Percentiles rank a stretch among this genome's conserved stretches.
Conservation (phyloP, 2,113 vertebrate genomes). For the Halichoeres trimaculatus region DNA sequence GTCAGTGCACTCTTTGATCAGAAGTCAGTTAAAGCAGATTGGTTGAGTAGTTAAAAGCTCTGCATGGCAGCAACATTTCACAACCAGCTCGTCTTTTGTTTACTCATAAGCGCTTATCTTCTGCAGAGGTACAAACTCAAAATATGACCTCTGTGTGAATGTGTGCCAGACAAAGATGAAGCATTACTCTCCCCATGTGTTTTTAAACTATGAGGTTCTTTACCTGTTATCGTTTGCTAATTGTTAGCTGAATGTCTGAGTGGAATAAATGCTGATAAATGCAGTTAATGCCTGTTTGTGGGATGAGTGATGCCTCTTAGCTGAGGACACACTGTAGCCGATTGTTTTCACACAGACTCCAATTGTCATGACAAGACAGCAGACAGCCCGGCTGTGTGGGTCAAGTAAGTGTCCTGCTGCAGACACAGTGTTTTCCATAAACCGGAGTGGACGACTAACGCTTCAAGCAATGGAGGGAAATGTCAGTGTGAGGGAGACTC, state of each 20-base stretch:
- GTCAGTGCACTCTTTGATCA: neutral
- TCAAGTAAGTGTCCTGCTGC: slow-evolving; percentile 21
- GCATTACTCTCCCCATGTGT: too few species aligned
- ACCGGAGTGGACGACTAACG: slow-evolving; percentile 19
- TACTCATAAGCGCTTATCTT: slow-evolving; percentile 66
- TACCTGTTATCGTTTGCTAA: neutral
- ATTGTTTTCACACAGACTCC: slow-evolving; percentile 52
- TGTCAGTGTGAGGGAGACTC: slow-evolving; percentile 38
- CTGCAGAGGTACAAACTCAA: slow-evolving; percentile 27
- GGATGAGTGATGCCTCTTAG: slow-evolving; percentile 28
- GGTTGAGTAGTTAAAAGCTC: slow-evolving; percentile 60
- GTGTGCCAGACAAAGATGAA: slow-evolving; percentile 9
- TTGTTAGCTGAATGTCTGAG: neutral
- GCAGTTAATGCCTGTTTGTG: neutral
- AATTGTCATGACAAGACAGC: slow-evolving; percentile 58
- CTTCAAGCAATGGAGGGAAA: slow-evolving; percentile 11
- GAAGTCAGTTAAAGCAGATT: neutral
- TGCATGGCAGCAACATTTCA: slow-evolving; percentile 32
- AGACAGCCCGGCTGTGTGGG: slow-evolving; percentile 16
- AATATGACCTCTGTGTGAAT: slow-evolving; percentile 37
- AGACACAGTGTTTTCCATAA: slow-evolving; percentile 17
- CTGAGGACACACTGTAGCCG: slow-evolving; percentile 35
- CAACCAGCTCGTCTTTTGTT: slow-evolving; percentile 58
- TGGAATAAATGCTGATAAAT: neutral
- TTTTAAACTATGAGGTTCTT: neutral